phyloP scores from a whole-genome alignment of 1,140 invertebrate genomes.

The Drosophila asahinai region DNA sequence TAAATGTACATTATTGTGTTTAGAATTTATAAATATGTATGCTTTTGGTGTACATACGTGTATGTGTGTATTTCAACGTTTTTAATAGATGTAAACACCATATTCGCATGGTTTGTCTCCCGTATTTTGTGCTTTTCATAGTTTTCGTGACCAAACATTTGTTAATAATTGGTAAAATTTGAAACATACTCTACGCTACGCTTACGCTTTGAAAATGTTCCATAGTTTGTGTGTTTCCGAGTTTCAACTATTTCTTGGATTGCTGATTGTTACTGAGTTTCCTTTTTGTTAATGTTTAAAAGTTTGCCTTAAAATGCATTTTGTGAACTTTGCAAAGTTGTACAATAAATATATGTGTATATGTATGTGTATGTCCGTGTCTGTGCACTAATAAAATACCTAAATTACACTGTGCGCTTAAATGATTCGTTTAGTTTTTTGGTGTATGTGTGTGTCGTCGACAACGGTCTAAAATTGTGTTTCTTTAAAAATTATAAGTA shows the following conservation, averaged over 20 bases:
- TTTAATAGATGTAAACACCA: constrained; percentile 50
- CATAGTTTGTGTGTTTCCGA: constrained; percentile 39
- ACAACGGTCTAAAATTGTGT: constrained; percentile 54
- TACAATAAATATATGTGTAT: constrained; percentile 37
- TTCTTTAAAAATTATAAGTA: constrained; percentile 74
- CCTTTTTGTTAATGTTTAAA: constrained; percentile 59
- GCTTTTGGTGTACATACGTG: constrained; percentile 11
- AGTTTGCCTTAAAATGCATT: constrained; percentile 39
- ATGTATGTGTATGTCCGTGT: constrained; percentile 10
- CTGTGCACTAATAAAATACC: constrained; percentile 62
- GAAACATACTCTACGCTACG: constrained; percentile 50
- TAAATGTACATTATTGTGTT: constrained; percentile 79
- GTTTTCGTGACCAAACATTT: constrained; percentile 64
- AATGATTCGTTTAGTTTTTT: constrained; percentile 18
- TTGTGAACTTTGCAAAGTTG: constrained; percentile 53
- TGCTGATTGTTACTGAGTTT: constrained; percentile 72
- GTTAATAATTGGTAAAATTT: constrained; percentile 70
- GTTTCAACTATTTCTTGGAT: constrained; percentile 62
- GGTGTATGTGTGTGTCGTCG: constrained; percentile 43
- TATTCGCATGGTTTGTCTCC: constrained; percentile 19
- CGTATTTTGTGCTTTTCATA: constrained; percentile 64
- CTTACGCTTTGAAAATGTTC: constrained; percentile 66
- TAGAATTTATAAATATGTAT: constrained; percentile 70
- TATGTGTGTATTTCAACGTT: constrained; percentile 64
- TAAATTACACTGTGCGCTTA: constrained; percentile 66